Conservation (phyloP, 2,888 invertebrate genomes). For the Tetanocera ferruginea region DNA sequence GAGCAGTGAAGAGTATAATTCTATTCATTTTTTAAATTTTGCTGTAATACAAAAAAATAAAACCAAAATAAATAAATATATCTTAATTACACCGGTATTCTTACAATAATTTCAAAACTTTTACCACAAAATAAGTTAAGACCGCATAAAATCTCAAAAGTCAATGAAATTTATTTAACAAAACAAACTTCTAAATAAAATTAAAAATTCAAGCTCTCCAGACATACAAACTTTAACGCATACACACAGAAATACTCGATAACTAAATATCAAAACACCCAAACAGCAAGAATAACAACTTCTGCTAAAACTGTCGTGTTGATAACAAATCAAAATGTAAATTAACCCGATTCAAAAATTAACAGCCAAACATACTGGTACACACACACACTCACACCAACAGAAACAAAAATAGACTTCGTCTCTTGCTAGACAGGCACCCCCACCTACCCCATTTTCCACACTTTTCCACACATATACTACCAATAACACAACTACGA, state of each 20-base stretch:
- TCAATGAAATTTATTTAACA: no score
- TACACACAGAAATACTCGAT: neutral
- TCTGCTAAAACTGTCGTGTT: neutral
- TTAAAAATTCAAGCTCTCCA: neutral
- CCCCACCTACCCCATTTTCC: neutral
- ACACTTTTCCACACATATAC: constrained; percentile 32
- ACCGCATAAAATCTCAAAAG: no score
- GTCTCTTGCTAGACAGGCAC: neutral
- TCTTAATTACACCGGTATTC: no score
- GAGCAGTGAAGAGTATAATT: no score
- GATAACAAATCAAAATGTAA: constrained; percentile 20
- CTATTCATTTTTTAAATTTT: no score
- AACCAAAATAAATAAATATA: no score
- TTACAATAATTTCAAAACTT: no score
- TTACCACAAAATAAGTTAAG: no score
- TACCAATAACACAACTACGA: constrained; percentile 39
- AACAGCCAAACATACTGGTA: constrained; percentile 20
- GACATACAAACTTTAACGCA: neutral
- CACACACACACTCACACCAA: constrained; percentile 28
- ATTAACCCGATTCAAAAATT: constrained; percentile 28
- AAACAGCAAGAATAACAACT: neutral
- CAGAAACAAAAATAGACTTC: constrained; percentile 28
- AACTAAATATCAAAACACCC: neutral
- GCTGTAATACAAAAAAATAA: no score
- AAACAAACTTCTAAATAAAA: neutral